A percentile compares a stretch with the other conserved stretches of the same genome.
phyloP scores from a whole-genome alignment of 2,888 invertebrate species.

The Cantharis flavilabris region DNA sequence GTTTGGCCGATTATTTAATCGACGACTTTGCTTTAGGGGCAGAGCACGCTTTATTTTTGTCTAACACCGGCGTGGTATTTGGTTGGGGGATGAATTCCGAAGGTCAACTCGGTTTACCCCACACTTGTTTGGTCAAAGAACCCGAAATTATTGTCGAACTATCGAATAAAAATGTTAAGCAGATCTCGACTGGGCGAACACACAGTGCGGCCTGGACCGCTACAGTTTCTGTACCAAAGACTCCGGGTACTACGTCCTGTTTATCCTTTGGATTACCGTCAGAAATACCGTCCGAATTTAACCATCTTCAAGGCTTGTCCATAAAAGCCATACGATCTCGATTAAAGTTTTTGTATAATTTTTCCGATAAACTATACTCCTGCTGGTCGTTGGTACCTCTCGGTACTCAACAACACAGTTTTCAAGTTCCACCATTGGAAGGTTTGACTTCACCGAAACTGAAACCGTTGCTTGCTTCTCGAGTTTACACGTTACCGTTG shows the following conservation, averaged over 20 bases:
- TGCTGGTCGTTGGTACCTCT: slow-evolving; percentile 63
- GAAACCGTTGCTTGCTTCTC: slow-evolving; percentile 60
- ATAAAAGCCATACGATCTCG: slow-evolving; percentile 60
- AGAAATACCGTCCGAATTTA: slow-evolving; percentile 63
- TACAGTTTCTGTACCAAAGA: slow-evolving; percentile 57
- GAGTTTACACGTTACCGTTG: slow-evolving; percentile 66
- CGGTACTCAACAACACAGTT: slow-evolving; percentile 52
- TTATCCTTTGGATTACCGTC: slow-evolving; percentile 59
- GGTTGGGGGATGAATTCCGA: slow-evolving; percentile 69
- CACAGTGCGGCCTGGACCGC: slow-evolving; percentile 69
- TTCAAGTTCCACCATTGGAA: slow-evolving; percentile 54
- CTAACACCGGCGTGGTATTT: slow-evolving; percentile 61
- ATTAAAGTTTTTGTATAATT: slow-evolving; percentile 62
- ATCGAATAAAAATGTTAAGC: slow-evolving; percentile 60
- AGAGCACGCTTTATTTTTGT: slow-evolving; percentile 64
- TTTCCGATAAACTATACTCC: slow-evolving; percentile 65
- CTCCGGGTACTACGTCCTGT: slow-evolving; percentile 58
- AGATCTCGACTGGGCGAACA: slow-evolving; percentile 66
- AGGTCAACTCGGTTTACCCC: slow-evolving; percentile 64
- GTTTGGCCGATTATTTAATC: slow-evolving; percentile 57
- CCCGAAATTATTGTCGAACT: slow-evolving; percentile 61
- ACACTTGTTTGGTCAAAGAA: slow-evolving; percentile 61
- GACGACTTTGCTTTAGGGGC: slow-evolving; percentile 66
- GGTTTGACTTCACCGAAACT: slow-evolving; percentile 56
- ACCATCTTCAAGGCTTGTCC: slow-evolving; percentile 57